Evolutionary conservation across 2,113 vertebrate species (phyloP), one percentile per base, ranked within the genome.

Genomic region (Antechinus stuartii): DNA sequence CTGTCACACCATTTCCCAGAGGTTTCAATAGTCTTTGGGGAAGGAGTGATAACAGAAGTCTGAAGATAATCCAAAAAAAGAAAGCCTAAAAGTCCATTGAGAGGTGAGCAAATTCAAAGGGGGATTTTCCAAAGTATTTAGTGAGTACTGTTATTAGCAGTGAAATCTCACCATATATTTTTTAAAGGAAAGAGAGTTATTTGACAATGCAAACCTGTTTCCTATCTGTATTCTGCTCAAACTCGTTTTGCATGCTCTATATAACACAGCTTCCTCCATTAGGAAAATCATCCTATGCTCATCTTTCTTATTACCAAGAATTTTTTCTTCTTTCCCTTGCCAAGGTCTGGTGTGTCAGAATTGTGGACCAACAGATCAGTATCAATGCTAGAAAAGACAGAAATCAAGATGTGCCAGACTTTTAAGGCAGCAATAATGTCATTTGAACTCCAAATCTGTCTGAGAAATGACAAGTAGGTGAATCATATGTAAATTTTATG

Each of bases 401-500:
- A 50, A 30, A 23, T 50, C 91, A 54, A 68, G 68, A 96, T 90
- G 93, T 12, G 26, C n/a, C 52, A 27, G 5, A 68, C 5, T 12
- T 8, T 10, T 49, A 49, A 12, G 2, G n/a, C 35, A 90, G 50
- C 91, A 30, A 89, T 90, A 35, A 95, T 26, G 27, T 2, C 27
- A 8, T 50, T 16, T 27, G 91, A 68, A 91, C 84, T 84, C 11
- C 35, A 35, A 91, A 96, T 84, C 55, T 93, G 55, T 30, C 91
- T 23, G 27, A 93, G 93, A n/a, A 55, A 91, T 0, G 8, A 30
- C 0, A 24, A 93, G 16, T 26, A 95, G 26, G 30, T 35, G 68
- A 91, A 90, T 90, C 90, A 94, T 10, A 90, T 42, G 50, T 46
- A 97, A 54, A 95, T 68, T 22, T 54, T 54, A 91, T 47, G 30